Conservation (phyloP, 2,888 invertebrate species). For the Isotomurus palustris region DNA sequence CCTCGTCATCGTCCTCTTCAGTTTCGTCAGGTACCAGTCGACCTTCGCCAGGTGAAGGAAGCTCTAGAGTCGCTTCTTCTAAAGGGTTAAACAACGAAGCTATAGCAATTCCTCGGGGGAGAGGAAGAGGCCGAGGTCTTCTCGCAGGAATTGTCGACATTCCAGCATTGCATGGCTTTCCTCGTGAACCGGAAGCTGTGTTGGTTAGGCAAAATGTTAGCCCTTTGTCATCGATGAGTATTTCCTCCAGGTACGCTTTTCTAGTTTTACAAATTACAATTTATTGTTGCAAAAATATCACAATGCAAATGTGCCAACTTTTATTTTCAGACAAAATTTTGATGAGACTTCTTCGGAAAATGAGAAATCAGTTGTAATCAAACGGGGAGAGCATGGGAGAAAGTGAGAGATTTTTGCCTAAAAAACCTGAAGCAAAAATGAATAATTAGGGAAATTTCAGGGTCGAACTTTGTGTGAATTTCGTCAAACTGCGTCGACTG, state of each 20-base stretch:
- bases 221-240: not conserved
- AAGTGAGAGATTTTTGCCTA: constrained; percentile 14
- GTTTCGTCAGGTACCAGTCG: not conserved
- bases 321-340: no score
- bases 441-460: constrained; percentile 7
- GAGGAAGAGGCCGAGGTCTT: no score
- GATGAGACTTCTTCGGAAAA: not conserved
- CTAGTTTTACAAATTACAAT: not conserved
- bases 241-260: not conserved
- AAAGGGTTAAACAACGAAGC: no score
- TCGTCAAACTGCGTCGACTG: constrained; percentile 9
- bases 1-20: no score
- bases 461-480: constrained; percentile 18
- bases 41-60: constrained; percentile 3
- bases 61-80: no score
- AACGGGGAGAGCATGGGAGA: constrained; percentile 19
- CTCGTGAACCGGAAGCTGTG: no score
- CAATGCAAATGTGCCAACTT: no score
- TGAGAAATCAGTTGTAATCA: constrained; percentile 3
- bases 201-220: no score
- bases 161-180: no score
- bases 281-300: not conserved
- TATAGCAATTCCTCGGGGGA: no score
- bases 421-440: not conserved
- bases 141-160: no score